Evolutionary conservation across 2,888 invertebrate species (phyloP), one percentile per base, ranked within the genome.

Genomic region (Villa cingulata): DNA sequence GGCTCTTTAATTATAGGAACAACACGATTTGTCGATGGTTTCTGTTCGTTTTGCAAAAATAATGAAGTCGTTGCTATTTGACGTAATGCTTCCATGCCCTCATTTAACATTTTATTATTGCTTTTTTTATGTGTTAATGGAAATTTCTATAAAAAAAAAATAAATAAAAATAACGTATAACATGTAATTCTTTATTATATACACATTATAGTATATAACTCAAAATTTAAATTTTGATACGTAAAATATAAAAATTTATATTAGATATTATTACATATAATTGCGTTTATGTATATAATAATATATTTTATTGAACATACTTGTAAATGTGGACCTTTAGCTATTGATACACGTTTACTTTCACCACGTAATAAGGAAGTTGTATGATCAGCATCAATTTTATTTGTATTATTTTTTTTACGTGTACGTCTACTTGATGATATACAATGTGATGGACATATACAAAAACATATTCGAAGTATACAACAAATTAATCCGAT

Each of bases 401-500:
- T 70, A 49, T 66, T 66, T 46, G 61, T 62, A 54, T 68, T 66
- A 68, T 74, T 74, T 58, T 73, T 71, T 42, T 72, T 74, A 59
- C 77, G 74, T 72, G 78, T 78, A 72, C 78, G 78, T 72, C 78
- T 78, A 58, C 76, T 74, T 59, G 77, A 76, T 52, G 72, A 70
- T 62, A 82, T 78, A 71, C 86, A 86, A 61, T 80, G 80, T 62
- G 81, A 82, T 57, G 86, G 81, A 68, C 84, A 86, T 66, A 86
- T 81, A 72, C 89, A 90, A 68, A 89, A 78, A 63, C 83, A 73
- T 61, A 89, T 83, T 59, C 89, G 80, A 60, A 89, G 75, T 61
- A 88, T 72, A 72, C 87, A 87, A 71, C 86, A 86, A 56, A 85
- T 75, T 59, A 87, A 75, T 57, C 89, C 89, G 58, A 85, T 76